Evolutionary conservation across 1,140 invertebrate species (phyloP), one percentile per base, ranked within the genome.

Genomic region (Sycophaga agraensis): DNA sequence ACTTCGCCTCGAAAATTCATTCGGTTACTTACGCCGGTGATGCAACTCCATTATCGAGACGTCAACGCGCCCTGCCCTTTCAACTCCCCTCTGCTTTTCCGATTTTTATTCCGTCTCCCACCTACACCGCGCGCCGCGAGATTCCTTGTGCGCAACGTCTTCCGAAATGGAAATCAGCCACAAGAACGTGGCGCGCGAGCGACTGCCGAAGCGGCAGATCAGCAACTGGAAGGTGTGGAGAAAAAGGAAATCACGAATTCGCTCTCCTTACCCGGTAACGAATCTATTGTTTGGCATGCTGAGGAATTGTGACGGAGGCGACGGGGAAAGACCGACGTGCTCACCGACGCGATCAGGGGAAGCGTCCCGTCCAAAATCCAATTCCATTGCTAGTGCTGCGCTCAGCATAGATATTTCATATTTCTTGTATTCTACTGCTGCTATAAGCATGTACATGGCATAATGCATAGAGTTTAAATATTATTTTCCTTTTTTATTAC

Each of bases 231-330:
- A 4, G 28, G 11, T 11, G 28, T 11, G 5, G 28, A 11, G 11
- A 31, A 11, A 31, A 19, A 49, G 46, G 28, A 49, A 28, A 49
- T 49, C 19, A 35, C 50, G 21, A 53, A 1, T 37, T 51, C 26
- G 19, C 37, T 35, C 8, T 34, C 14, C 28, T 16, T n/a, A n/a
- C n/a, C n/a, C n/a, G 22, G 21, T 39, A 49, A 58, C 24, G 35
- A 58, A 28, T 58, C 45, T 19, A 49, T 58, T 58, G 45, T 58
- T 49, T 45, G 9, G 4, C 0, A 11, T 17, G 51, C 28, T 24
- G 12, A n/a, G 14, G 8, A 19, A 4, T 7, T 14, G n/a, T n/a
- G n/a, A n/a, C n/a, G n/a, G n/a, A n/a, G n/a, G n/a, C n/a, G n/a
- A n/a, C n/a, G n/a, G n/a, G n/a, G n/a, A n/a, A n/a, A n/a, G n/a